Conservation (phyloP, 2,888 invertebrate genomes). For the Nyleta sp. region DNA sequence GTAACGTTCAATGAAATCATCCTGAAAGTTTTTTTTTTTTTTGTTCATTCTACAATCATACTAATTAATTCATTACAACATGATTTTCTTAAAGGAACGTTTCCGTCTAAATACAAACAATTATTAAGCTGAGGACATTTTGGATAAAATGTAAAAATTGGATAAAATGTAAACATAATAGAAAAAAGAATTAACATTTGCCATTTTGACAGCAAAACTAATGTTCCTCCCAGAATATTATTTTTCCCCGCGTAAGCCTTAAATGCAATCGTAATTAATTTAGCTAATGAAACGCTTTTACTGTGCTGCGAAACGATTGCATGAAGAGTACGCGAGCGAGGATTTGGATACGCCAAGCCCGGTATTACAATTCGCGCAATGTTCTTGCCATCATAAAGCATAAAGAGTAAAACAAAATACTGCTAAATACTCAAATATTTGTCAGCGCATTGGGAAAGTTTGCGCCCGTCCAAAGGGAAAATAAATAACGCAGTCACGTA, state of each 20-base stretch:
- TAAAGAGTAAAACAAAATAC: slow-evolving; percentile 33
- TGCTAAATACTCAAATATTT: slow-evolving; percentile 46
- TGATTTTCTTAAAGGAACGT: too few relatives aligned
- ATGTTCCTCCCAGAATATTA: too few relatives aligned
- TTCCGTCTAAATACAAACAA: too few relatives aligned
- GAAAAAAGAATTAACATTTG: too few relatives aligned
- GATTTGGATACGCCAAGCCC: background rate
- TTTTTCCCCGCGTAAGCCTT: background rate
- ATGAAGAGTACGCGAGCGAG: background rate
- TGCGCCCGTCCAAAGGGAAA: slow-evolving; percentile 26
- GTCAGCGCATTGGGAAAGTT: slow-evolving; percentile 32
- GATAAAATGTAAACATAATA: too few relatives aligned
- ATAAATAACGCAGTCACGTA: slow-evolving; percentile 45
- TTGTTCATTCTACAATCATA: too few relatives aligned
- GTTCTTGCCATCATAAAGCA: slow-evolving; percentile 16
- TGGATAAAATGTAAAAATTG: too few relatives aligned
- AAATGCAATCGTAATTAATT: background rate
- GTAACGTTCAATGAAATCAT: slow-evolving; percentile 1
- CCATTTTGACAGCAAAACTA: too few relatives aligned
- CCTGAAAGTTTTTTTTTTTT: background rate
- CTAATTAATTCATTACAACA: too few relatives aligned
- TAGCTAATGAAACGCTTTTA: background rate
- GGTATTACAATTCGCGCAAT: slow-evolving; percentile 6
- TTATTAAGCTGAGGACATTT: too few relatives aligned
- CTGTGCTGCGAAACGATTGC: background rate